A percentile compares a stretch with the other conserved stretches of the same genome.
These are phyloP conservation scores for Chloromyia formosa DNA, from an alignment of 2,888 invertebrate genomes.

Conservation along the genomic window DNA sequence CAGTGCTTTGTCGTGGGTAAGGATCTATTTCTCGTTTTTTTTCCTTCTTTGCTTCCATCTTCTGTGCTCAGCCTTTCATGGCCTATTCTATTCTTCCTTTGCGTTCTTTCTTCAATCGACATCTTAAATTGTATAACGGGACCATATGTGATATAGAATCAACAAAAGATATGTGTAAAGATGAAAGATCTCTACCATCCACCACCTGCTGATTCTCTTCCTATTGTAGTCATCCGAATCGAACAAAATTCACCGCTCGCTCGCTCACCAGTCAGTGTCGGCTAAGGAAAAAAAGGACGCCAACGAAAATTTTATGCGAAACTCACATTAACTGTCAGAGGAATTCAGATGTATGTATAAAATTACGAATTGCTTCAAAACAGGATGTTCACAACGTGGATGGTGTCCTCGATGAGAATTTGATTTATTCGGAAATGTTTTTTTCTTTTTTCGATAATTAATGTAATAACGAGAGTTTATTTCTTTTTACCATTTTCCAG, in stretches of 20 bases:
- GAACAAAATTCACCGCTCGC: not conserved
- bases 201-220: constrained; percentile 40
- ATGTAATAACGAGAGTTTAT: no score
- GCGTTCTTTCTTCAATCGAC: constrained; percentile 8
- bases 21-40: constrained; percentile 14
- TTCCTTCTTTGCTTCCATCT: not conserved
- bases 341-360: constrained; percentile 2
- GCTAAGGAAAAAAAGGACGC: not conserved
- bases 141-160: constrained; percentile 38
- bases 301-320: constrained; percentile 22
- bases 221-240: constrained; percentile 22
- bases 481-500: no score
- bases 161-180: constrained; percentile 33
- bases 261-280: not conserved
- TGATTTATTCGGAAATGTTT: no score
- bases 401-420: no score
- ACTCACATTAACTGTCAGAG: constrained; percentile 5
- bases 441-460: no score
- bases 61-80: not conserved
- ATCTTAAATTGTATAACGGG: constrained; percentile 36
- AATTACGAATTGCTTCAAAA: not conserved
- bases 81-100: not conserved
- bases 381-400: not conserved
- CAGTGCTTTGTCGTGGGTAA: constrained; percentile 17
- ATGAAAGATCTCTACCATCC: constrained; percentile 30